Conservation (phyloP, 1,140 invertebrate genomes). For the Nasonia giraulti region DNA sequence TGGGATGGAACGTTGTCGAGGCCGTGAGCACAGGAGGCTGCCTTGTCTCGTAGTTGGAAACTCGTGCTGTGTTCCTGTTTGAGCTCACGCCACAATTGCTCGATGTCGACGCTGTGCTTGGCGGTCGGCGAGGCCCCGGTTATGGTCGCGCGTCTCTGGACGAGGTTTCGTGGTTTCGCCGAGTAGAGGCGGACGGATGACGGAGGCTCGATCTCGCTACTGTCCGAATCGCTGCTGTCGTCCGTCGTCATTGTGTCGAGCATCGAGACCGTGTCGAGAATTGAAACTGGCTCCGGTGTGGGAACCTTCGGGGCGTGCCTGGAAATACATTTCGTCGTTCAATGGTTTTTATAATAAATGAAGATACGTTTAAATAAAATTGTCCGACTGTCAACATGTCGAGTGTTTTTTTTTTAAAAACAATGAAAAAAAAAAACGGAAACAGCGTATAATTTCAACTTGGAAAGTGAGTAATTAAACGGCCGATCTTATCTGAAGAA, state of each 20-base stretch:
- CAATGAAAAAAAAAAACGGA: background rate
- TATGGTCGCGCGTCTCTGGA: slow-evolving; percentile 90
- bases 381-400: no score
- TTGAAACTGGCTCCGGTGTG: slow-evolving; percentile 66
- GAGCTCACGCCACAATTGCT: slow-evolving; percentile 82
- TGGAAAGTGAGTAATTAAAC: no score
- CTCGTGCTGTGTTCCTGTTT: slow-evolving; percentile 75
- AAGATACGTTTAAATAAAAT: no score
- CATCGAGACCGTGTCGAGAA: slow-evolving; percentile 66
- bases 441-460: background rate
- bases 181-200: slow-evolving; percentile 79
- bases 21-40: slow-evolving; percentile 82
- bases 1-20: slow-evolving; percentile 76
- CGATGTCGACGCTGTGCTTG: slow-evolving; percentile 80
- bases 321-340: background rate
- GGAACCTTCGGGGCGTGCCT: slow-evolving; percentile 66
- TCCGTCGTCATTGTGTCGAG: slow-evolving; percentile 66
- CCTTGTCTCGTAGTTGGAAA: slow-evolving; percentile 78
- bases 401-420: background rate
- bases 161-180: slow-evolving; percentile 82
- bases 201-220: slow-evolving; percentile 66
- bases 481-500: no score
- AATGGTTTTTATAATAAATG: no score
- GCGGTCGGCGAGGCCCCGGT: slow-evolving; percentile 87
- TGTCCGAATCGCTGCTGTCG: slow-evolving; percentile 69